A percentile compares a stretch with the other conserved stretches of the same genome.
Evolutionary conservation across 1,140 invertebrate genomes (phyloP).

Genomic region (Drosophila parvula): DNA sequence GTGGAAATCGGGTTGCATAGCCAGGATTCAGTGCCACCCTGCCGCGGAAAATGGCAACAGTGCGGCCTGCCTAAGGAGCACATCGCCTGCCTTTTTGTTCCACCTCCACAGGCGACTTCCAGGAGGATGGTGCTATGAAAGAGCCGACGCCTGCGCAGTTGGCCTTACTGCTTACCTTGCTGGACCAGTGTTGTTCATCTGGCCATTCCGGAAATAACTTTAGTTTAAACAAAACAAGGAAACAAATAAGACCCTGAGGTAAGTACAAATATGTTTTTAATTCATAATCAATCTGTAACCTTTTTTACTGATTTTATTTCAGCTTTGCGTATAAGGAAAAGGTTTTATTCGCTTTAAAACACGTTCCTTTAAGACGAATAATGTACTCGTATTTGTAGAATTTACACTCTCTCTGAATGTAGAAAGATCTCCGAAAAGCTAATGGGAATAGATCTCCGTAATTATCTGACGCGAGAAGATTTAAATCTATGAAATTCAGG

Average conservation of each 20-base stretch:
- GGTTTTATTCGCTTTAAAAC: too few relatives aligned
- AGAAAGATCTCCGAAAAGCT: neutral
- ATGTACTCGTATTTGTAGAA: too few relatives aligned
- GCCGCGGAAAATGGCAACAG: constrained; percentile 66
- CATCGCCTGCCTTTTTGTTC: constrained; percentile 5
- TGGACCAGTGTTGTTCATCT: constrained; percentile 11
- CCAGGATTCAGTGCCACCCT: constrained; percentile 37
- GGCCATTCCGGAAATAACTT: neutral
- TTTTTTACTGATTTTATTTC: too few relatives aligned
- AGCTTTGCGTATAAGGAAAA: too few relatives aligned
- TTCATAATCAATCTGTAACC: too few relatives aligned
- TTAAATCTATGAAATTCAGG: too few relatives aligned
- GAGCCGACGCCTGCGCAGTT: constrained; percentile 59
- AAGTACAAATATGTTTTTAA: too few relatives aligned
- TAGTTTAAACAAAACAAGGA: neutral
- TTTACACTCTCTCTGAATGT: too few relatives aligned
- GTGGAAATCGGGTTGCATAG: constrained; percentile 43
- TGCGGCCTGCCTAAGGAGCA: constrained; percentile 31
- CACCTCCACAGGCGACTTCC: constrained; percentile 28
- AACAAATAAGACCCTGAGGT: too few relatives aligned
- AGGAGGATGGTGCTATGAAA: neutral
- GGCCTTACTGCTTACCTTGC: constrained; percentile 34
- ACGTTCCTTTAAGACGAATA: too few relatives aligned
- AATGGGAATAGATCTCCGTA: neutral
- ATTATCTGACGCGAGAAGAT: neutral